These are phyloP conservation scores for Antheraea yamamai DNA, from an alignment of 2,888 invertebrate genomes.

Conservation along the genomic window DNA sequence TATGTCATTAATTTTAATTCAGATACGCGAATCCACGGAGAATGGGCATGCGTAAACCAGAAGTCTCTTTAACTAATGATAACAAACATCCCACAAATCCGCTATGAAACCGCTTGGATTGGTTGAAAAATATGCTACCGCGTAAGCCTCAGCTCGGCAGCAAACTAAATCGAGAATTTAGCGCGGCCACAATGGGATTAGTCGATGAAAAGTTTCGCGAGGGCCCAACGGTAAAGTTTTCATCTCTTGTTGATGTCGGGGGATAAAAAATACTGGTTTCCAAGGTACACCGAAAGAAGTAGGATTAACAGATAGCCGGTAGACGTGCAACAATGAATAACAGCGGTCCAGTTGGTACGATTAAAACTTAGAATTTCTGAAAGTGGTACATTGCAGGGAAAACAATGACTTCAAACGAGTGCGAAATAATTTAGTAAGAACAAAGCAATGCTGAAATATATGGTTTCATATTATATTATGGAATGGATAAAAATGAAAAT, in stretches of 20 bases:
- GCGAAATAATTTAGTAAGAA: not conserved
- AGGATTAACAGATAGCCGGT: constrained; percentile 49
- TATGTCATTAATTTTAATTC: not conserved
- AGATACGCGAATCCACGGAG: constrained; percentile 23
- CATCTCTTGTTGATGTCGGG: constrained; percentile 72
- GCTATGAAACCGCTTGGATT: constrained; percentile 60
- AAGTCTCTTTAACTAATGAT: constrained; percentile 54
- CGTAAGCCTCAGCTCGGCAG: constrained; percentile 65
- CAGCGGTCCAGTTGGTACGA: constrained; percentile 46
- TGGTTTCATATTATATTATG: too few relatives aligned
- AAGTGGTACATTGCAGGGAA: constrained; percentile 36
- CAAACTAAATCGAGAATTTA: constrained; percentile 78
- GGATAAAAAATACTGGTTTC: constrained; percentile 62
- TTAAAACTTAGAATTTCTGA: constrained; percentile 54
- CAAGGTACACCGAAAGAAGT: constrained; percentile 45
- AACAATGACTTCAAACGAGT: not conserved
- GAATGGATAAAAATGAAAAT: too few relatives aligned
- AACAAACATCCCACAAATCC: constrained; percentile 67
- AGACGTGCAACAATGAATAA: constrained; percentile 58
- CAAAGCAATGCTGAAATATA: not conserved
- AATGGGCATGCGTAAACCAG: constrained; percentile 12
- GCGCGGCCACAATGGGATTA: constrained; percentile 71
- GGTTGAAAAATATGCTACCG: constrained; percentile 73
- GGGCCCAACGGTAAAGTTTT: constrained; percentile 61
- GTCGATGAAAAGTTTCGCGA: constrained; percentile 65